Evolutionary conservation across 1,140 invertebrate species (phyloP).

Genomic region (Arctopsyche grandis): DNA sequence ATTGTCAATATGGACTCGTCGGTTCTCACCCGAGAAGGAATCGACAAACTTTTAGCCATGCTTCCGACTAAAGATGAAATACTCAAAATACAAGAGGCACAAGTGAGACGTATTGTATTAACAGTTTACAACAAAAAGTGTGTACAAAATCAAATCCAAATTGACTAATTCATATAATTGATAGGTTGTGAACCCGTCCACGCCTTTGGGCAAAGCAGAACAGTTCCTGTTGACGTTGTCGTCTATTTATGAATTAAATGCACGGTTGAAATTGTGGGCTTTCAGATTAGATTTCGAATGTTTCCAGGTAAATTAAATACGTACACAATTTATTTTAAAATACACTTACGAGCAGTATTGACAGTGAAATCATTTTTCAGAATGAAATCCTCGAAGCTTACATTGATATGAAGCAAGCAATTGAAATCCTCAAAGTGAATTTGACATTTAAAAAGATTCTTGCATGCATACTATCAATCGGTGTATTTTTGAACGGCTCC

Average conservation of each 20-base stretch:
- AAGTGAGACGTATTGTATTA: constrained; percentile 61
- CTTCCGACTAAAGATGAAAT: constrained; percentile 97
- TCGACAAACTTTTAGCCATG: constrained; percentile 98
- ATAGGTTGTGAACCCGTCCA: constrained; percentile 90
- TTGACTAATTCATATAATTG: constrained; percentile 29
- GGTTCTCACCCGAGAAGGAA: constrained; percentile 97
- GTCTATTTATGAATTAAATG: constrained; percentile 94
- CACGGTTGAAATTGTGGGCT: constrained; percentile 95
- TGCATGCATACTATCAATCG: constrained; percentile 92
- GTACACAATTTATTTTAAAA: neutral
- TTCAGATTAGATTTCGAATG: constrained; percentile 99
- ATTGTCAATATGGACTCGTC: constrained; percentile 99
- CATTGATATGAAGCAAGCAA: constrained; percentile 97
- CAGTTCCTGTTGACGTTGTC: constrained; percentile 96
- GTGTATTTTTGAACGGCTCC: constrained; percentile 96
- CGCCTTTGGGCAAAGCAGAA: constrained; percentile 96
- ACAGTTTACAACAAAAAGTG: too few relatives aligned
- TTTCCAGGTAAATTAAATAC: constrained; percentile 77
- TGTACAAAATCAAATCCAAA: too few relatives aligned
- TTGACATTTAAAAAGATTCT: constrained; percentile 96
- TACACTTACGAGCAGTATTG: neutral
- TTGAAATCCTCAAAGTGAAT: constrained; percentile 89
- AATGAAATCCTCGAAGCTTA: constrained; percentile 98
- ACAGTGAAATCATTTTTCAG: too few relatives aligned
- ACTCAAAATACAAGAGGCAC: constrained; percentile 94